Evolutionary conservation across 2,113 vertebrate species (phyloP), one percentile per base, ranked within the genome.

Genomic region (Datnioides undecimradiatus): DNA sequence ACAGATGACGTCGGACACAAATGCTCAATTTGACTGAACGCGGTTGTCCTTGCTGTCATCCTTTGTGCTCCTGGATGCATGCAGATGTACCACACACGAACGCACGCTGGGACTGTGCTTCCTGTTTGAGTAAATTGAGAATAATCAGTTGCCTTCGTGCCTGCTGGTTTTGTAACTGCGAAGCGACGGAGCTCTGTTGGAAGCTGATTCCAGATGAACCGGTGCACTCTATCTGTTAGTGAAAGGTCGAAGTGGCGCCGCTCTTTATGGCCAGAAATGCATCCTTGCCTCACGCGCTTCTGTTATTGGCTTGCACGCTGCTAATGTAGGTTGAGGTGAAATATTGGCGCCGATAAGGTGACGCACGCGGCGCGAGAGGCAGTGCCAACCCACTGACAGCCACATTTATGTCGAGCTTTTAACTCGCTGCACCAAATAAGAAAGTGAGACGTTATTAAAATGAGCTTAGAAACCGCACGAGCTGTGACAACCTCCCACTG

Each of bases 381-480:
- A 36, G 40, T 13, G 48, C 21, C 27, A 27, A 1, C 7, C 3
- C 33, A 38, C 45, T 60, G 75, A 69, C 62, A 82, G 6, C 38
- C 36, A 6, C 13, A 43, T 75, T 72, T 49, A 23, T 29, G 55
- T 60, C 17, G 8, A 12, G 21, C 1, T 48, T 64, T 78, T 48
- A 80, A 79, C 31, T 60, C 8, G 8, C 54, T 23, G 73, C 65
- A 64, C 65, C 54, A 67, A 81, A 69, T 57, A 62, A n/a, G 25
- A 79, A 78, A 84, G 31, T 55, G 36, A 45, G 55, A 57, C 1
- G 16, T 49, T 70, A 54, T 84, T 78, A 68, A 75, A 81, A 66
- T 41, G 33, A 64, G 73, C 25, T 55, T 21, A 9, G 54, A 49
- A 71, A 54, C 34, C 14, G 23, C 54, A 6, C 36, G 41, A 23